A percentile compares a stretch with the other conserved stretches of the same genome.
These are phyloP conservation scores for Thalassarche chlororhynchos DNA, from an alignment of 2,113 vertebrate genomes.

Conservation along the genomic window DNA sequence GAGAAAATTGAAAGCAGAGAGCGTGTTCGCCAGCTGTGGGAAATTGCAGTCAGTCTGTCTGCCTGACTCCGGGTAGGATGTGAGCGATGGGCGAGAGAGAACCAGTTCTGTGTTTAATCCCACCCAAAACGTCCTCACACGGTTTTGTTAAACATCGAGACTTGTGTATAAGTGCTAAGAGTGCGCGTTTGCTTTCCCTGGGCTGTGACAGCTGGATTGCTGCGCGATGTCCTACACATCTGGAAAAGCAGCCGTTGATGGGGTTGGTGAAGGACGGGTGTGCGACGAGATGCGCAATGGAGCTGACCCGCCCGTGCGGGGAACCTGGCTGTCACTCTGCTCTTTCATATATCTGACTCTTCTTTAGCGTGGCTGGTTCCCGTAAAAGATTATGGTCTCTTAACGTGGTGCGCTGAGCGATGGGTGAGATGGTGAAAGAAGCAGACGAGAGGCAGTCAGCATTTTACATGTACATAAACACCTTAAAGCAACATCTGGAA, in stretches of 20 bases:
- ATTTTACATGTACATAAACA: not conserved
- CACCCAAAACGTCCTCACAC: accelerated
- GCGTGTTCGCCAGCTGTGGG: not conserved
- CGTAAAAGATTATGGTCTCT: not conserved
- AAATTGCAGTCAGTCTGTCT: not conserved
- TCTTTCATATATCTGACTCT: not conserved
- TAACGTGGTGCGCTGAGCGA: not conserved
- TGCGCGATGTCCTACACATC: accelerated
- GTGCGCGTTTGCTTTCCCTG: accelerated
- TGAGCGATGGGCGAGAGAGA: accelerated
- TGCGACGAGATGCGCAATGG: not conserved
- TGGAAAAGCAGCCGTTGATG: not conserved
- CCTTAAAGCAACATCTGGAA: not conserved
- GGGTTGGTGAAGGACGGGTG: not conserved
- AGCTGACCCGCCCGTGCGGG: not conserved
- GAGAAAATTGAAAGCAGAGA: not conserved
- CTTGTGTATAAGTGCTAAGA: accelerated
- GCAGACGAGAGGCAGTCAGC: not conserved
- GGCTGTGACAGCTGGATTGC: not conserved
- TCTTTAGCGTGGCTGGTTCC: not conserved
- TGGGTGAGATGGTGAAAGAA: not conserved
- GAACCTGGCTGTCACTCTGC: not conserved
- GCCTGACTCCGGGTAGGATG: accelerated
- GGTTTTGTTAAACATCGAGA: accelerated
- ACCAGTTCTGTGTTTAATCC: not conserved